Evolutionary conservation across 2,888 invertebrate species (phyloP), one percentile per base, ranked within the genome.

Genomic region (Capitulum mitella): DNA sequence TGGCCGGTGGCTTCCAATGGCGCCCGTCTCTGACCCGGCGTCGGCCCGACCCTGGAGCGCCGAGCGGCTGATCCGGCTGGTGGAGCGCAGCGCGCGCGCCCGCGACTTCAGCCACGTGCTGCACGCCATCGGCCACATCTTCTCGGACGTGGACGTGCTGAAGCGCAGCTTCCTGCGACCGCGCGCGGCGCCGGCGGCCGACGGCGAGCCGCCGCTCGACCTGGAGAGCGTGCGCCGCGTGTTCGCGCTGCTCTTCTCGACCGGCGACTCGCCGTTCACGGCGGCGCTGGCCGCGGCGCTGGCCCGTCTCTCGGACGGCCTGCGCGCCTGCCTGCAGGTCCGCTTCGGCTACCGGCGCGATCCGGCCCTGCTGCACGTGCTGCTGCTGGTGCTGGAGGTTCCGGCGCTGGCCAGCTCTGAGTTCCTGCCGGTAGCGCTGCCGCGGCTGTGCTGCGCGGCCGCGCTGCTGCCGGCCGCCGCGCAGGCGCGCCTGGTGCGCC

Each of bases 381-480:
- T 91, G 83, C 86, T 93, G 64, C 92, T 93, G 80, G 90, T 93
- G 43, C 92, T 93, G 84, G 93, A 94, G 85, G 90, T 93, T 83
- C 93, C 93, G 1, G 90, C 87, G 82, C 84, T 90, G 80, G 91
- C 91, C 14, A 90, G 90, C 82, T 91, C 91, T 37, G 94, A 95
- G 85, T 95, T 93, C 85, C 86, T 95, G 83, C 94, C 95, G 85
- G 89, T 91, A 58, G 93, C 93, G 0, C 86, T 95, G 80, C 94
- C 94, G 0, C 91, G 91, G 79, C 84, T 88, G 79, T 88, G 87
- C 84, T 90, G 91, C 83, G 93, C 93, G 0, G 90, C 92, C 0
- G 91, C 92, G 78, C 89, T 90, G 84, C 87, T 96, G 82, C 90
- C 93, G 0, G 85, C 92, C 2, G 88, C 88, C 84, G 92, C 91